Evolutionary conservation across 2,888 invertebrate species (phyloP).

Genomic region (Gnatocerus cornutus): DNA sequence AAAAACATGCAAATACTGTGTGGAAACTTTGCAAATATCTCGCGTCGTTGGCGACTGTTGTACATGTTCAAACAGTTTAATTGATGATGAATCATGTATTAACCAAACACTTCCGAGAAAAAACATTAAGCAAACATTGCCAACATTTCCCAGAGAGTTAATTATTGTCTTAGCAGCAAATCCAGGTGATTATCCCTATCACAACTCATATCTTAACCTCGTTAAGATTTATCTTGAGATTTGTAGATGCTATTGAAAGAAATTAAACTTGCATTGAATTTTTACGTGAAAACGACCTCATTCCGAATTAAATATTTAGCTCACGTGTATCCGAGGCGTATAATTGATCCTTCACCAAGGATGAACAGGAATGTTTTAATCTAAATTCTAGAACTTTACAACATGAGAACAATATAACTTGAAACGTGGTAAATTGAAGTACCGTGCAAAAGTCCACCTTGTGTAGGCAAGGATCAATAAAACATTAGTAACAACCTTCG

Average conservation of each 20-base stretch:
- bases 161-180: not conserved
- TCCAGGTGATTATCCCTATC: not conserved
- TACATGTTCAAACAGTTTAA: not conserved
- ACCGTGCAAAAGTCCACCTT: not conserved
- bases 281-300: constrained; percentile 29
- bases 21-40: not conserved
- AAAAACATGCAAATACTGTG: not conserved
- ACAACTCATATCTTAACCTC: constrained; percentile 23
- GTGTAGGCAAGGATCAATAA: constrained; percentile 5
- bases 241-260: constrained; percentile 8
- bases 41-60: not conserved
- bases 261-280: constrained; percentile 9
- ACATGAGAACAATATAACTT: too few species aligned
- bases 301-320: constrained; percentile 39
- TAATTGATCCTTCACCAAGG: constrained; percentile 33
- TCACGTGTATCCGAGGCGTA: constrained; percentile 32
- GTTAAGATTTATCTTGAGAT: constrained; percentile 18
- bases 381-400: constrained; percentile 11
- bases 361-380: constrained; percentile 17
- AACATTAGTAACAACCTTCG: constrained; percentile 4
- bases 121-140: constrained; percentile 4
- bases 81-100: not conserved
- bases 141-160: too few species aligned
- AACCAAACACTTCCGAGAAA: constrained; percentile 1
- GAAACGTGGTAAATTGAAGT: too few species aligned